Conservation (phyloP, 2,797 vertebrate species). For the Thripadectes ignobilis region DNA sequence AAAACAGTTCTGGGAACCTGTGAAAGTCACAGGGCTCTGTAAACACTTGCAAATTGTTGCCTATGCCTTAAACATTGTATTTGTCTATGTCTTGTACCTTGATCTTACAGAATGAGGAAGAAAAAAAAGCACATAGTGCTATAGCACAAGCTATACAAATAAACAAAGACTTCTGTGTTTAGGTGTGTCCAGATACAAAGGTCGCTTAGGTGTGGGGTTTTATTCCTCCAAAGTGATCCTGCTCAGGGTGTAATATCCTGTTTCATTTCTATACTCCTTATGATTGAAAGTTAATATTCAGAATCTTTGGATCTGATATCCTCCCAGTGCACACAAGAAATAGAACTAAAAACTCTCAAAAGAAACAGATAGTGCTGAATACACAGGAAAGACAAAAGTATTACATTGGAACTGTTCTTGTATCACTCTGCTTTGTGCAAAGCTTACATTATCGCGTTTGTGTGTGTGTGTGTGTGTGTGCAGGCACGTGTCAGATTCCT, state of each 20-base stretch:
- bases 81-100: accelerated
- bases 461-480: too few relatives aligned
- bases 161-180: neutral
- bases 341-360: neutral
- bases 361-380: neutral
- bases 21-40: neutral
- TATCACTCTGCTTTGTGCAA: neutral
- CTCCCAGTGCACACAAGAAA: neutral
- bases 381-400: neutral
- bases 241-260: neutral
- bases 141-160: neutral
- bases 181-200: conserved; percentile 25
- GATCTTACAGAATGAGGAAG: neutral
- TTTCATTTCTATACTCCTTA: neutral
- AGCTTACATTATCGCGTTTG: neutral
- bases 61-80: neutral
- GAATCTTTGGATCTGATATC: neutral
- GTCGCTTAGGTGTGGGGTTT: neutral
- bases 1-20: neutral
- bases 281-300: neutral
- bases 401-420: neutral
- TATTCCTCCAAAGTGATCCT: neutral
- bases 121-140: neutral
- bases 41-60: neutral
- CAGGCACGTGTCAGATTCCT: neutral